phyloP scores from a whole-genome alignment of 2,888 invertebrate species.

The Andrena trimmerana region DNA sequence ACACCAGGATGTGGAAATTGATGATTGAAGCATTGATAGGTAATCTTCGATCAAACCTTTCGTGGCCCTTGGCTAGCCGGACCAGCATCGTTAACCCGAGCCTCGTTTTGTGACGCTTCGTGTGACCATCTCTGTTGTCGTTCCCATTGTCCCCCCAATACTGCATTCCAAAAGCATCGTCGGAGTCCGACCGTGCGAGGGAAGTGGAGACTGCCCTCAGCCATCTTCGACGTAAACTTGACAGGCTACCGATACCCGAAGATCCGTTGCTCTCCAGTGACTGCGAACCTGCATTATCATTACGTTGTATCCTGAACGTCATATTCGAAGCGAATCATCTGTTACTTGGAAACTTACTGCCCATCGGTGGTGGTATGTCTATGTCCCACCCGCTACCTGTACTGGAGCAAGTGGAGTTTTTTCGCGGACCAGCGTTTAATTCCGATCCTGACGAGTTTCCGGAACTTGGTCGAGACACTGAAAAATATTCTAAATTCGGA shows the following conservation, averaged over 20 bases:
- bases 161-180: slow-evolving; percentile 79
- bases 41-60: slow-evolving; percentile 82
- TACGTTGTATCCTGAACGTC: neutral
- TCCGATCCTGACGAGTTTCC: slow-evolving; percentile 81
- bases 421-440: slow-evolving; percentile 73
- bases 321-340: slow-evolving; percentile 18
- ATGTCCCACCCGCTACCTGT: slow-evolving; percentile 82
- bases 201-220: slow-evolving; percentile 86
- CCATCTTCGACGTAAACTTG: slow-evolving; percentile 87
- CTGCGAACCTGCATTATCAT: slow-evolving; percentile 78
- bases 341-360: slow-evolving; percentile 73
- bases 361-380: slow-evolving; percentile 74
- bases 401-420: slow-evolving; percentile 81
- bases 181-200: slow-evolving; percentile 85
- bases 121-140: slow-evolving; percentile 66
- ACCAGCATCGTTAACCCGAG: slow-evolving; percentile 90
- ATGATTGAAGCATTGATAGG: neutral
- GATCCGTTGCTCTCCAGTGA: slow-evolving; percentile 80
- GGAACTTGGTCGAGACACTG: slow-evolving; percentile 80
- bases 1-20: neutral
- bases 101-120: slow-evolving; percentile 86
- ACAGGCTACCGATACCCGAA: slow-evolving; percentile 84
- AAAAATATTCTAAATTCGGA: slow-evolving; percentile 12
- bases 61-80: slow-evolving; percentile 86
- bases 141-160: slow-evolving; percentile 72